These are phyloP conservation scores for Graptemys geographica DNA, from an alignment of 2,797 vertebrate genomes.

Conservation along the genomic window DNA sequence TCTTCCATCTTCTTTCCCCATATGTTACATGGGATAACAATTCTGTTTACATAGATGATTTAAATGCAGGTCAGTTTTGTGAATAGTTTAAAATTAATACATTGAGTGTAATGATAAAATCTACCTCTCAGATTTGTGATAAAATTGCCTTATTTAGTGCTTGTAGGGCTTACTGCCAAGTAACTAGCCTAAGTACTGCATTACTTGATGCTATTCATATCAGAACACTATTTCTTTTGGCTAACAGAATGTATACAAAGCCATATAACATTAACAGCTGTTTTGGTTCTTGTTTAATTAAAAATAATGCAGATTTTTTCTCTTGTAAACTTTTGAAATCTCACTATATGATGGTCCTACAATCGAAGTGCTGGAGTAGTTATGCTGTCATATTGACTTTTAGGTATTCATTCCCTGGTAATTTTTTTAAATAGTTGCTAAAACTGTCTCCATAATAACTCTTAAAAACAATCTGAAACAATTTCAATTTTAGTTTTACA, in stretches of 20 bases:
- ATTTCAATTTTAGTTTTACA: not conserved
- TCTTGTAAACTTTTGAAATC: slow-evolving; percentile 38
- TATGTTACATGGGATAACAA: not conserved
- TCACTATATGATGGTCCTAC: not conserved
- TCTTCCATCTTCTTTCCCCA: not conserved
- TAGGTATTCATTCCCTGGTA: not conserved
- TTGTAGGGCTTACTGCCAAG: slow-evolving; percentile 20
- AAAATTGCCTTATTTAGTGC: slow-evolving; percentile 38
- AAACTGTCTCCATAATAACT: not conserved
- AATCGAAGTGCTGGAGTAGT: slow-evolving; percentile 35
- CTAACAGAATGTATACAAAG: slow-evolving; percentile 31
- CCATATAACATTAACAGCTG: slow-evolving; percentile 27
- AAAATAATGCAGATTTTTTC: slow-evolving; percentile 34
- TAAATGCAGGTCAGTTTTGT: not conserved
- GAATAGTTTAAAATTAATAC: not conserved
- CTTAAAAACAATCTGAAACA: not conserved
- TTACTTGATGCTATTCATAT: slow-evolving; percentile 25
- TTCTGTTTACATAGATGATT: not conserved
- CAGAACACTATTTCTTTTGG: slow-evolving; percentile 50
- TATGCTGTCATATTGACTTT: slow-evolving; percentile 4
- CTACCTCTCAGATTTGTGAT: not conserved
- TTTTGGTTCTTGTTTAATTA: slow-evolving; percentile 41
- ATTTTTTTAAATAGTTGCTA: not conserved
- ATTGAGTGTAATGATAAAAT: slow-evolving; percentile 27
- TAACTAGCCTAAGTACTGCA: slow-evolving; percentile 17